Base-by-base conservation (phyloP, 2,113 vertebrate species). In the Epinephelus lanceolatus region DNA sequence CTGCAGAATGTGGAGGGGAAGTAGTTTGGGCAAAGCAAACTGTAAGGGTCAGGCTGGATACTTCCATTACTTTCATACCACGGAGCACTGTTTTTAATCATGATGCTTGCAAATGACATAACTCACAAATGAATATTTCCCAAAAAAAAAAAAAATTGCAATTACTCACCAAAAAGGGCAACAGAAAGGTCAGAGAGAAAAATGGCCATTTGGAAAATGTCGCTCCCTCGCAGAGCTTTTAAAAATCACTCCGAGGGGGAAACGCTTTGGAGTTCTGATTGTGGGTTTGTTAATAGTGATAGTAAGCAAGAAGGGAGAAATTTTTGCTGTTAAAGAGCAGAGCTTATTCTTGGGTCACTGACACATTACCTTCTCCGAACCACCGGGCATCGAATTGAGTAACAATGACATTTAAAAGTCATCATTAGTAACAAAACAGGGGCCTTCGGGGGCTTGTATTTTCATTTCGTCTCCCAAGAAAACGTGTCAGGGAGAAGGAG, bases 341-440 rank as follows among this genome's bases (percentile, higher is more conserved):
- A 45, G 82, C 57, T 81, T 59, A 61, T 70, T 82, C 71, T 52
- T 47, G 53, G 78, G 77, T 87, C 76, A 80, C 33, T 81, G 80
- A 81, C 68, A 84, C 70, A 61, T 86, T 60, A 70, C 77, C 76
- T 62, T 78, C 73, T n/a, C 52, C n/a, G 42, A 70, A 60, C 78
- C 76, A 23, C 23, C 2, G 18, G 83, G 56, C 71, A 18, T 5
- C 23, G 55, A 61, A 71, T 77, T 65, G 33, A 87, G 84, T 52
- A 73, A 71, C 57, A 76, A 76, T 93, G 93, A 93, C 93, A 94
- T 95, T 94, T 95, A 94, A 94, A 94, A 94, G 93, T 92, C 91
- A 90, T 93, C 90, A 91, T 91, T 91, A 86, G 85, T 71, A 84
- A 80, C 85, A 91, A 91, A 91, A 79, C 87, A 84, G 75, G 67